Percentiles rank a stretch among this genome's conserved stretches.
Evolutionary conservation across 2,797 vertebrate species (phyloP).

Genomic region (Salarias fasciatus): DNA sequence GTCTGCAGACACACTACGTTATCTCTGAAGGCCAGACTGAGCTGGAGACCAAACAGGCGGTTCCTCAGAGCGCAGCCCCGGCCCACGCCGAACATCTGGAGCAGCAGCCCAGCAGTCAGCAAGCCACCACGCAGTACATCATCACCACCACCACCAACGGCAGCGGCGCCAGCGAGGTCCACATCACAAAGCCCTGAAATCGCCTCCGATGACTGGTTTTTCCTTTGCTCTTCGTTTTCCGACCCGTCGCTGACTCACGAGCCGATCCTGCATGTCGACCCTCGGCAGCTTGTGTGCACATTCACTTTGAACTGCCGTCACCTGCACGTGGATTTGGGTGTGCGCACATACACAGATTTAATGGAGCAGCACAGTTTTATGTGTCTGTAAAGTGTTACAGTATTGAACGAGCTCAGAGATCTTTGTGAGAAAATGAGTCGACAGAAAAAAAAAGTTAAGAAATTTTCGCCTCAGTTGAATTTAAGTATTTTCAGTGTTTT

Average conservation of each 20-base stretch:
- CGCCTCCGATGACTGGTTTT: not conserved
- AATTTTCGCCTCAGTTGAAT: too few species aligned
- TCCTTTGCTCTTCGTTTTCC: too few species aligned
- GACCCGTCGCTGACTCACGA: not conserved
- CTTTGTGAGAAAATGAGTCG: constrained; percentile 1
- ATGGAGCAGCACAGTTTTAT: constrained; percentile 69
- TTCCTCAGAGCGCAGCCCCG: constrained; percentile 75
- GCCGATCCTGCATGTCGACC: constrained; percentile 47
- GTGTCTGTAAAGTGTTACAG: constrained; percentile 48
- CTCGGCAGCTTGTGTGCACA: constrained; percentile 40
- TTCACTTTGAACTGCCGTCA: constrained; percentile 11
- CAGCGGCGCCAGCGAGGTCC: constrained; percentile 87
- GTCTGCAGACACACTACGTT: constrained; percentile 91
- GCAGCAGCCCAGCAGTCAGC: constrained; percentile 81
- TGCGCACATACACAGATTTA: constrained; percentile 15
- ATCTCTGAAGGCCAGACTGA: constrained; percentile 94
- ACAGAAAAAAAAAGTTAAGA: too few species aligned
- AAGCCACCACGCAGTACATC: constrained; percentile 92
- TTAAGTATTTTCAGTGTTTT: too few species aligned
- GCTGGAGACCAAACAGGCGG: constrained; percentile 87
- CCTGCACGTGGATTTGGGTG: constrained; percentile 18
- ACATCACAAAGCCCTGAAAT: constrained; percentile 90
- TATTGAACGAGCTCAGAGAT: constrained; percentile 1
- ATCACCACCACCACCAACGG: constrained; percentile 93
- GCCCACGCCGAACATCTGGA: constrained; percentile 86